phyloP scores from a whole-genome alignment of 2,888 invertebrate species.

The Metalampra italica region DNA sequence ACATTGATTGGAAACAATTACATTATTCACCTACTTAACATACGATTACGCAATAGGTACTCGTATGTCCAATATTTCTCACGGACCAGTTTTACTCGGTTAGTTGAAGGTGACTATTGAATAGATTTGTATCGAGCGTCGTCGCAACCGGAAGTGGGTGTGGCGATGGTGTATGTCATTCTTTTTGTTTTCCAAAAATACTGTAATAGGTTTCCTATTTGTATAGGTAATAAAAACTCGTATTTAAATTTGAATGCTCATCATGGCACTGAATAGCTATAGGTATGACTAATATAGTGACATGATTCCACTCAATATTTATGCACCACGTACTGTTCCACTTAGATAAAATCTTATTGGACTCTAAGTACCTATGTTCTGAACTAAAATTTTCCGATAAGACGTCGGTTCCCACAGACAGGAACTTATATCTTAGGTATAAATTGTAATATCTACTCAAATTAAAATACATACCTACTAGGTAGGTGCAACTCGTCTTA shows the following conservation, averaged over 20 bases:
- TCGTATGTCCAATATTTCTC: constrained; percentile 46
- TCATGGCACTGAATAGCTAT: neutral
- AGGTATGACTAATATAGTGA: neutral
- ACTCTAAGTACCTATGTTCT: neutral
- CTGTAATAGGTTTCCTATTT: constrained; percentile 17
- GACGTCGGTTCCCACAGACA: constrained; percentile 48
- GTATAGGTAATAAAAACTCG: constrained; percentile 3
- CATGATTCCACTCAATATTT: neutral
- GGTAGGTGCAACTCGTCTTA: constrained; percentile 55
- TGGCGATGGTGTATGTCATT: constrained; percentile 55
- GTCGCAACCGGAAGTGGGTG: constrained; percentile 62
- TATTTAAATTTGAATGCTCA: constrained; percentile 4
- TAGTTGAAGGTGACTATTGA: constrained; percentile 60
- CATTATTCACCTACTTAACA: neutral
- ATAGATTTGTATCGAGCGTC: constrained; percentile 53
- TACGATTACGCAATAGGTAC: constrained; percentile 5
- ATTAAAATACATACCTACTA: constrained; percentile 71
- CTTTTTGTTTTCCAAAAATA: constrained; percentile 54
- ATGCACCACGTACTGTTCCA: neutral
- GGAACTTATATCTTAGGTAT: constrained; percentile 20
- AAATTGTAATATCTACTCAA: constrained; percentile 38
- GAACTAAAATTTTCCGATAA: constrained; percentile 31
- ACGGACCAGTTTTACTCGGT: constrained; percentile 59
- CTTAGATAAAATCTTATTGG: constrained; percentile 9
- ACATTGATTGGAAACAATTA: neutral